Conservation (phyloP, 2,113 vertebrate genomes). For the Neolamprologus brichardi region DNA sequence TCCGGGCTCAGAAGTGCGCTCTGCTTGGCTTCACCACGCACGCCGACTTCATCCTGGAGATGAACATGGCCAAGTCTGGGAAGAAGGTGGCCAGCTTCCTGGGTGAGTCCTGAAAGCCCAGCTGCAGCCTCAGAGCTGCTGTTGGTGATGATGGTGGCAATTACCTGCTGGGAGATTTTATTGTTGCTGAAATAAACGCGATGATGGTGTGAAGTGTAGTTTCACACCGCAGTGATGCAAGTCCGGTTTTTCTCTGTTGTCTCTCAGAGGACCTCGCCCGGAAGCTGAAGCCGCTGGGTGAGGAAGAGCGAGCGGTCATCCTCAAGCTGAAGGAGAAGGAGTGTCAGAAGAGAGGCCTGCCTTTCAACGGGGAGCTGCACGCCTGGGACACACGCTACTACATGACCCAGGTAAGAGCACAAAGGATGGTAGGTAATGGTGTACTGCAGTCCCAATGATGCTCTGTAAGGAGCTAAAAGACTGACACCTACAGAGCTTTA, state of each 20-base stretch:
- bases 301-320: slow-evolving; percentile 81
- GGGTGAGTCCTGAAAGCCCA: slow-evolving; percentile 66
- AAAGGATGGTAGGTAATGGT: background rate
- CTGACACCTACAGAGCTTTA: background rate
- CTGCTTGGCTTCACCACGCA: slow-evolving; percentile 88
- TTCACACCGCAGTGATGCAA: fast-evolving
- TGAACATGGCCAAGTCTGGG: slow-evolving; percentile 95
- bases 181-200: background rate
- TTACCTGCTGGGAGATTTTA: background rate
- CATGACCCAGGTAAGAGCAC: slow-evolving; percentile 89
- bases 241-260: background rate
- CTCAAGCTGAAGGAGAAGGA: slow-evolving; percentile 87
- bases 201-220: fast-evolving
- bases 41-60: slow-evolving; percentile 91
- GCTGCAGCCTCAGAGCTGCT: background rate
- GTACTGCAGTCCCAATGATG: background rate
- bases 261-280: slow-evolving; percentile 82
- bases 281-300: slow-evolving; percentile 87
- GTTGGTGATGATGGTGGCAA: background rate
- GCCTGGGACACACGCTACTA: slow-evolving; percentile 97
- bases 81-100: slow-evolving; percentile 82
- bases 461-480: background rate
- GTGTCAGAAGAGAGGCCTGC: slow-evolving; percentile 74
- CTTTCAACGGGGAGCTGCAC: slow-evolving; percentile 76
- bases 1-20: slow-evolving; percentile 82